A percentile compares a stretch with the other conserved stretches of the same genome.
Conservation (phyloP, 2,797 vertebrate genomes). For the Malacoraja senta region DNA sequence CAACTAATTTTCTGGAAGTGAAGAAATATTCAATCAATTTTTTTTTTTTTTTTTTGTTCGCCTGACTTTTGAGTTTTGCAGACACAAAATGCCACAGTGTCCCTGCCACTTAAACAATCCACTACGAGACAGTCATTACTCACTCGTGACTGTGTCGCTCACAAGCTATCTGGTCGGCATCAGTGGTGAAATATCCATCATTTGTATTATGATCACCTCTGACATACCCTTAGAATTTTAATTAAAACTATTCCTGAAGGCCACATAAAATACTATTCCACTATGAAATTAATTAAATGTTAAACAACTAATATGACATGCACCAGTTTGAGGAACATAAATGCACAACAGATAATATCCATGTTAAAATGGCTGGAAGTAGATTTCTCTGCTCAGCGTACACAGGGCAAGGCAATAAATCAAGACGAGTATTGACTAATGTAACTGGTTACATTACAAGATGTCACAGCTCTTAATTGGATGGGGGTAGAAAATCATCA, state of each 20-base stretch:
- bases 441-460: slow-evolving; percentile 66
- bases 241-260: slow-evolving; percentile 19
- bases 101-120: neutral
- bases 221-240: slow-evolving; percentile 3
- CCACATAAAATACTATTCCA: slow-evolving; percentile 1
- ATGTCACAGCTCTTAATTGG: slow-evolving; percentile 69
- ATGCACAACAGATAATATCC: slow-evolving; percentile 23
- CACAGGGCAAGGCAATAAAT: slow-evolving; percentile 66
- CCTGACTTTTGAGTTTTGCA: neutral
- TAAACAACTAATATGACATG: slow-evolving; percentile 9
- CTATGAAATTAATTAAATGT: slow-evolving; percentile 27
- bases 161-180: slow-evolving; percentile 27
- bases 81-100: neutral
- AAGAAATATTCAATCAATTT: neutral
- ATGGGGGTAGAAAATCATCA: slow-evolving; percentile 55
- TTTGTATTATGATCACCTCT: neutral
- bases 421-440: slow-evolving; percentile 65
- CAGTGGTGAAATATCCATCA: neutral
- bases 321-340: slow-evolving; percentile 2
- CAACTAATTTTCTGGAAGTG: neutral
- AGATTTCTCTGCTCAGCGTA: slow-evolving; percentile 48
- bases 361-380: slow-evolving; percentile 16
- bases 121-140: neutral
- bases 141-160: slow-evolving; percentile 18
- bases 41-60: neutral